These are phyloP conservation scores for Athalia rosae DNA, from an alignment of 2,888 invertebrate species.

Conservation along the genomic window DNA sequence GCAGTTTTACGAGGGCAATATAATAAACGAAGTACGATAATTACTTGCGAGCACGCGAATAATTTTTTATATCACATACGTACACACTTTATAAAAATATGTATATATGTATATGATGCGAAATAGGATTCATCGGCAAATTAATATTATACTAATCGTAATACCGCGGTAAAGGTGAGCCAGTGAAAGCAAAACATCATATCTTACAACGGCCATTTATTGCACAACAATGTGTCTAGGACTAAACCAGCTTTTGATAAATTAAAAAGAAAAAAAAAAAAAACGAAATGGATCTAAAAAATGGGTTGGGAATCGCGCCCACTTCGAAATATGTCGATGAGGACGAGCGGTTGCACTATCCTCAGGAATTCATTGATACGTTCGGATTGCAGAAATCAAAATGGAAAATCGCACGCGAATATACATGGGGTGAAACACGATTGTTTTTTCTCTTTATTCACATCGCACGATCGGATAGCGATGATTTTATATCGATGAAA, in stretches of 20 bases:
- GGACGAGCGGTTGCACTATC: no score
- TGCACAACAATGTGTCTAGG: constrained; percentile 35
- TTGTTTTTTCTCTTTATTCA: neutral
- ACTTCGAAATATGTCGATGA: no score
- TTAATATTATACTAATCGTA: constrained; percentile 65
- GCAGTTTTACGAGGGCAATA: no score
- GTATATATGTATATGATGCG: neutral
- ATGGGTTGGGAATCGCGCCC: no score
- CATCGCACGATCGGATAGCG: neutral
- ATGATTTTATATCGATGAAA: constrained; percentile 3
- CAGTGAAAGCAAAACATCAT: constrained; percentile 69
- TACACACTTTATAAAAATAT: neutral
- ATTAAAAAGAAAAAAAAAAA: neutral
- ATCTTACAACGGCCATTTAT: neutral
- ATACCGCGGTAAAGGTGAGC: constrained; percentile 69
- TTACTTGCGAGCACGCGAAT: constrained; percentile 1
- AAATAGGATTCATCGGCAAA: constrained; percentile 32
- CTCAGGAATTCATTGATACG: no score
- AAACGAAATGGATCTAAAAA: no score
- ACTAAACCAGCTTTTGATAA: neutral
- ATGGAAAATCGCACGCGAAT: no score
- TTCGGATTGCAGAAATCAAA: no score
- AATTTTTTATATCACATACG: neutral
- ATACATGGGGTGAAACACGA: no score
- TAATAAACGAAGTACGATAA: neutral